These are phyloP conservation scores for Cyprinodon tularosa DNA, from an alignment of 2,113 vertebrate species.

Conservation along the genomic window DNA sequence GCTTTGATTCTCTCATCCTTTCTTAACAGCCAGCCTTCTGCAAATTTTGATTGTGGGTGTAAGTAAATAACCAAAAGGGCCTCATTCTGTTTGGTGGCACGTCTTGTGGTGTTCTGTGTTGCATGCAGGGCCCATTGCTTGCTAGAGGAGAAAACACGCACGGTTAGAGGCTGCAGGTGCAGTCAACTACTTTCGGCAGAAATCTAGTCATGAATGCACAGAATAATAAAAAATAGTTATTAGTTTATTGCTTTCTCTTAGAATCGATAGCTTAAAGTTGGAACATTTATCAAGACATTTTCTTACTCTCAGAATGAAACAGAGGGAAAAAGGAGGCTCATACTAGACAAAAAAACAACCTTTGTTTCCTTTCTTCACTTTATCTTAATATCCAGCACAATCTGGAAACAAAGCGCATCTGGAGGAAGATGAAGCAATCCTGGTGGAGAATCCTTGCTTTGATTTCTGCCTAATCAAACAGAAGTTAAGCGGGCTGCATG, in stretches of 20 bases:
- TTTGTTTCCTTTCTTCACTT: slow-evolving; percentile 1
- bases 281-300: neutral
- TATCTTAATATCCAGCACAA: slow-evolving; percentile 19
- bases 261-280: neutral
- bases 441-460: slow-evolving; percentile 32
- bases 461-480: slow-evolving; percentile 56
- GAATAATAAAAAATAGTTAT: neutral
- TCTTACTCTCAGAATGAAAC: slow-evolving; percentile 2
- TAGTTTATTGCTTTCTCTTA: neutral
- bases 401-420: slow-evolving; percentile 29
- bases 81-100: slow-evolving; percentile 36
- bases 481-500: slow-evolving; percentile 43
- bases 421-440: slow-evolving; percentile 45
- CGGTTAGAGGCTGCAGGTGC: slow-evolving; percentile 33
- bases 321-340: neutral
- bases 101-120: slow-evolving; percentile 24
- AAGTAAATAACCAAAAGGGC: slow-evolving; percentile 29
- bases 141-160: neutral
- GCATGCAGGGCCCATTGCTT: slow-evolving; percentile 19
- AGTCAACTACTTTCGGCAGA: neutral
- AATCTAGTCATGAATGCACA: neutral
- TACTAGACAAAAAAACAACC: slow-evolving; percentile 12
- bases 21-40: neutral
- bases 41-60: neutral
- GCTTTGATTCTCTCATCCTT: neutral